Conservation (phyloP, 2,888 invertebrate genomes). For the Operophtera brumata region DNA sequence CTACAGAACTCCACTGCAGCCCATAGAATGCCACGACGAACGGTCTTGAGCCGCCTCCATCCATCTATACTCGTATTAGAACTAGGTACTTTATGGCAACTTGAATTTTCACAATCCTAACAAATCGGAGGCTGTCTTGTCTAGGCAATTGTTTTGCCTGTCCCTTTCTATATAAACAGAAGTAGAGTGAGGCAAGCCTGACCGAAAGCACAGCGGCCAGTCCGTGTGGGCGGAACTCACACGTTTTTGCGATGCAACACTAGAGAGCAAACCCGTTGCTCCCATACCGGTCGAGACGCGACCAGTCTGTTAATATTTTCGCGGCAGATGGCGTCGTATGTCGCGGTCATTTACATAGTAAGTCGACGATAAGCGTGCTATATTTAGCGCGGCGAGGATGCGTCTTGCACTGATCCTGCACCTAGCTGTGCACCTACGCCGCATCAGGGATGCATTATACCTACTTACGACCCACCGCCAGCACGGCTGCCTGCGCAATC, state of each 20-base stretch:
- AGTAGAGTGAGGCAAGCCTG: conserved; percentile 19
- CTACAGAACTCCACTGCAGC: no score
- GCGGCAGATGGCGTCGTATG: conserved; percentile 72
- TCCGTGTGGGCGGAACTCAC: conserved; percentile 62
- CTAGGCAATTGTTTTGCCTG: neutral
- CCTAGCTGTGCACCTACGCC: conserved; percentile 57
- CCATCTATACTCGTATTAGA: no score
- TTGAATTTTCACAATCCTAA: neutral
- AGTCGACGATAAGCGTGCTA: conserved; percentile 76
- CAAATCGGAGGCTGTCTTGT: neutral
- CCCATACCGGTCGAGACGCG: conserved; percentile 55
- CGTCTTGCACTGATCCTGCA: conserved; percentile 47
- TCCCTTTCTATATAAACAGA: conserved; percentile 8
- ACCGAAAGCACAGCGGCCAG: conserved; percentile 21
- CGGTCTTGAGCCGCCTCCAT: no score
- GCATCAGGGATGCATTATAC: no score
- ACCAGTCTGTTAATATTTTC: conserved; percentile 67
- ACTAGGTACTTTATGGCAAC: no score
- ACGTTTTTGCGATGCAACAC: conserved; percentile 61
- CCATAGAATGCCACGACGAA: no score
- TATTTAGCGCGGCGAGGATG: conserved; percentile 72
- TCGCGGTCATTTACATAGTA: conserved; percentile 79
- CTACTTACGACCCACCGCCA: conserved; percentile 7
- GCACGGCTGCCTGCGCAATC: neutral
- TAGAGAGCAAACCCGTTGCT: conserved; percentile 55